Conservation (phyloP, 2,888 invertebrate genomes). For the Meliscaeva auricollis region DNA sequence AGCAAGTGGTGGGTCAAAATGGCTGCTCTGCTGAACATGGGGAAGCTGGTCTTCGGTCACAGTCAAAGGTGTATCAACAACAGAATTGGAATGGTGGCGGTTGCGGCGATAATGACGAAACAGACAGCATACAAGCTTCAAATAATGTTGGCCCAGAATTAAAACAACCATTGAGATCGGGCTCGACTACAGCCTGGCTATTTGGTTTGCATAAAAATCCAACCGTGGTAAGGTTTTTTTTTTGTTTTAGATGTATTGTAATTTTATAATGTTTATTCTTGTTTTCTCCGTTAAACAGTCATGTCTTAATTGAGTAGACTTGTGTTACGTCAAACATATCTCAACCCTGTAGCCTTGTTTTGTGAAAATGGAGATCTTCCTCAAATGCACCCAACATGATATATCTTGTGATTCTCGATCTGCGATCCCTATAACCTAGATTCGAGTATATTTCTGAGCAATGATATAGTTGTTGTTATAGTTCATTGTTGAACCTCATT, state of each 20-base stretch:
- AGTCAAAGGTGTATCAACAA: slow-evolving; percentile 28
- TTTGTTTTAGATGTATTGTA: neutral
- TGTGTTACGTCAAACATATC: too few relatives aligned
- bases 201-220: slow-evolving; percentile 83
- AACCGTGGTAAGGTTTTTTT: slow-evolving; percentile 79
- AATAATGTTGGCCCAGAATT: neutral
- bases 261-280: too few relatives aligned
- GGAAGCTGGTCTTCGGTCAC: neutral
- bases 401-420: too few relatives aligned
- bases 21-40: neutral
- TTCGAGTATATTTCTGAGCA: too few relatives aligned
- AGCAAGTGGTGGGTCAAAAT: slow-evolving; percentile 1
- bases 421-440: too few relatives aligned
- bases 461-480: too few relatives aligned
- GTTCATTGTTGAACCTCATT: too few relatives aligned
- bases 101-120: slow-evolving; percentile 4
- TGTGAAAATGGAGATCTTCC: too few relatives aligned
- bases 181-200: slow-evolving; percentile 81
- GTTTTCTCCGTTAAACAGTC: neutral
- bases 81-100: slow-evolving; percentile 36
- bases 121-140: slow-evolving; percentile 49
- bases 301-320: too few relatives aligned
- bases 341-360: too few relatives aligned
- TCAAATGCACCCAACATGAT: too few relatives aligned
- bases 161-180: slow-evolving; percentile 61